Conservation (phyloP, 2,797 vertebrate genomes). For the Tragopan temminckii region DNA sequence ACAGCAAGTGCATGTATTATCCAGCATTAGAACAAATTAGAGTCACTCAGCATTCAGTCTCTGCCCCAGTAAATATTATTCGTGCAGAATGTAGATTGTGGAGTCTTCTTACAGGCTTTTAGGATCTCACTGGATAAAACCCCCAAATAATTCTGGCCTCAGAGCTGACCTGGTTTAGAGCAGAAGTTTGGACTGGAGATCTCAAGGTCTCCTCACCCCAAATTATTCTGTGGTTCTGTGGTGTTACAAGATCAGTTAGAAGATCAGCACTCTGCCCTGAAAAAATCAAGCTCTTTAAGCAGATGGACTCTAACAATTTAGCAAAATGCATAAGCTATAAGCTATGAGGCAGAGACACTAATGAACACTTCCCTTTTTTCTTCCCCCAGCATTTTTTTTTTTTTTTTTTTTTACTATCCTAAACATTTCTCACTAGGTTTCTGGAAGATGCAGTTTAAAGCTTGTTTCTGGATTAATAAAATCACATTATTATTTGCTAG, state of each 20-base stretch:
- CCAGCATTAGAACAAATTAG: not conserved
- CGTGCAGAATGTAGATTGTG: not conserved
- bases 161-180: not conserved
- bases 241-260: not conserved
- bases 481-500: not conserved
- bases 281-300: not conserved
- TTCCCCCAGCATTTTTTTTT: not conserved
- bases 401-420: not conserved
- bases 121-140: not conserved
- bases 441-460: not conserved
- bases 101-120: not conserved
- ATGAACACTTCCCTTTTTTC: not conserved
- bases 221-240: not conserved
- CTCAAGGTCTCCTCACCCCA: not conserved
- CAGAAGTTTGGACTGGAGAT: not conserved
- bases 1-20: rapidly evolving
- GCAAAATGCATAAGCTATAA: not conserved
- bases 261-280: not conserved
- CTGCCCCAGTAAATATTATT: not conserved
- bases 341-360: not conserved
- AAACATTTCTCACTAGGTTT: not conserved
- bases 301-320: not conserved
- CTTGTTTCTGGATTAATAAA: not conserved
- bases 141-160: not conserved
- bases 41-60: not conserved